Evolutionary conservation across 2,113 vertebrate species (phyloP).

Genomic region (Machaerirhynchus nigripectus): DNA sequence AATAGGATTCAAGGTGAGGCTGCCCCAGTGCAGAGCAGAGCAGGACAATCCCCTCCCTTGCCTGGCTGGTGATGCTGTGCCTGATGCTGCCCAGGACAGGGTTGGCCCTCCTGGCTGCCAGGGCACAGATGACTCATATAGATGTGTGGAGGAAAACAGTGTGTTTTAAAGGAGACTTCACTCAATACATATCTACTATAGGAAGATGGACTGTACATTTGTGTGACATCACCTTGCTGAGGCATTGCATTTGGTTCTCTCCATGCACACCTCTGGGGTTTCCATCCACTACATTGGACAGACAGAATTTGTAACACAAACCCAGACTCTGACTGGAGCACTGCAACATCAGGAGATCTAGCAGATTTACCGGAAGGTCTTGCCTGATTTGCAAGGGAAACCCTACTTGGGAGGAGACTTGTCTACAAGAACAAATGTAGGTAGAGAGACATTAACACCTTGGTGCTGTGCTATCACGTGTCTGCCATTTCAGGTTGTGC

Average conservation of each 20-base stretch:
- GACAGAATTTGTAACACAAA: background rate
- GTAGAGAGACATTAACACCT: background rate
- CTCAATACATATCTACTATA: background rate
- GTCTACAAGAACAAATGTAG: background rate
- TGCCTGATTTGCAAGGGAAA: background rate
- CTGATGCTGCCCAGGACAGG: background rate
- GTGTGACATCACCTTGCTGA: background rate
- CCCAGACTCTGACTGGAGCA: background rate
- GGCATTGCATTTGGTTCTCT: background rate
- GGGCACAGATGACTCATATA: background rate
- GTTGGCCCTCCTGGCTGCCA: background rate
- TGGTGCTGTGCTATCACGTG: background rate
- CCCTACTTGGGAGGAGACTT: background rate
- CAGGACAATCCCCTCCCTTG: background rate
- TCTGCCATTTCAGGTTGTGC: background rate
- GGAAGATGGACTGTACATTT: background rate
- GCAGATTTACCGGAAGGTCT: background rate
- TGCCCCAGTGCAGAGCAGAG: rapidly evolving
- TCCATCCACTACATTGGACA: background rate
- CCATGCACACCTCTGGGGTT: background rate
- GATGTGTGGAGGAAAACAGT: background rate
- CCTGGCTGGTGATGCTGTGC: rapidly evolving
- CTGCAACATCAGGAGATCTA: background rate
- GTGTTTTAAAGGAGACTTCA: rapidly evolving
- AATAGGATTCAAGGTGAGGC: background rate